A percentile compares a stretch with the other conserved stretches of the same genome.
Evolutionary conservation across 2,888 invertebrate species (phyloP).

Genomic region (Lepidonotus clava): DNA sequence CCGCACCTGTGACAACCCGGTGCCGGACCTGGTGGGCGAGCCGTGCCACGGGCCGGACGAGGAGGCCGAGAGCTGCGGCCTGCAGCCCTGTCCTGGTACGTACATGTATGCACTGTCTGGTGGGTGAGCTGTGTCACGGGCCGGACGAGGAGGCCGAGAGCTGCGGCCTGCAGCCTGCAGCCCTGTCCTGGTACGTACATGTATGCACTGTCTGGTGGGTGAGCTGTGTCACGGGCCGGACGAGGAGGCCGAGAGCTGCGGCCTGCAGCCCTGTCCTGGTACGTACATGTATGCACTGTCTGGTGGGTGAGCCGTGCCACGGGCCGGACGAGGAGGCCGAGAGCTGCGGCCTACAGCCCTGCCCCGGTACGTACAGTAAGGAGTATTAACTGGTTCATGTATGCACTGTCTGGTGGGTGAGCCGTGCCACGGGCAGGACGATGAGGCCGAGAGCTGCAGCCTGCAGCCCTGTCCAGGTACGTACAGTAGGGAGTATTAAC

Average conservation of each 20-base stretch:
- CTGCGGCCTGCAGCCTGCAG: neutral
- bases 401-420: constrained; percentile 57
- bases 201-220: too few species aligned
- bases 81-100: neutral
- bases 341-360: too few species aligned
- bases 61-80: neutral
- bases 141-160: neutral
- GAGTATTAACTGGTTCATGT: too few species aligned
- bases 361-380: too few species aligned
- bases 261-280: too few species aligned
- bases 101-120: too few species aligned
- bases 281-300: too few species aligned
- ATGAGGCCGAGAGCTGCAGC: neutral
- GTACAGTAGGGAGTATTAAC: too few species aligned
- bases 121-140: neutral
- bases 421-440: neutral
- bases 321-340: neutral
- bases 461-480: neutral
- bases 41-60: neutral
- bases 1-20: constrained; percentile 58
- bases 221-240: neutral
- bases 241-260: neutral
- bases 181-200: too few species aligned
- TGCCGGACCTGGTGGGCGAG: constrained; percentile 54
- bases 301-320: too few species aligned